These are phyloP conservation scores for Aeoliscus strigatus DNA, from an alignment of 2,797 vertebrate genomes.

Conservation along the genomic window DNA sequence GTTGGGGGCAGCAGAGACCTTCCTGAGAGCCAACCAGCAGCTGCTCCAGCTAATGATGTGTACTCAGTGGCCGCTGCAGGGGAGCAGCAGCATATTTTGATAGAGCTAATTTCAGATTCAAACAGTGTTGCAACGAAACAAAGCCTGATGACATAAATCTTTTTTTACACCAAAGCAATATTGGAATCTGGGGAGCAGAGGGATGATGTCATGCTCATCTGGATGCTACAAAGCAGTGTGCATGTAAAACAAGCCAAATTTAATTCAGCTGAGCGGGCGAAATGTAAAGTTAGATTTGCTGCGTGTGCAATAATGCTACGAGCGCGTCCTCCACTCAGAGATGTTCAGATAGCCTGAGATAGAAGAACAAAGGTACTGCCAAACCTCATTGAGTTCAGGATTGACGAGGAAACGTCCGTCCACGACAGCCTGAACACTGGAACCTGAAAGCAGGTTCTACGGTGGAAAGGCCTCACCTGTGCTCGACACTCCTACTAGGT, in stretches of 20 bases:
- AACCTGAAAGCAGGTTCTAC: neutral
- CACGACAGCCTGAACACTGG: no score
- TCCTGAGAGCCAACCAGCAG: constrained; percentile 19
- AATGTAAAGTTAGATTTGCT: constrained; percentile 58
- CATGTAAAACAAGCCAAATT: constrained; percentile 39
- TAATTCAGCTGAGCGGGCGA: constrained; percentile 45
- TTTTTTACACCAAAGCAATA: constrained; percentile 24
- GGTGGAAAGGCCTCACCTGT: constrained; percentile 80
- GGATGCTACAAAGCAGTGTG: constrained; percentile 29
- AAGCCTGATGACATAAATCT: neutral
- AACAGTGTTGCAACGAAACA: constrained; percentile 7
- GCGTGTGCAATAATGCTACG: constrained; percentile 50
- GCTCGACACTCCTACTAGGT: constrained; percentile 93
- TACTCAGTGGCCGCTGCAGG: constrained; percentile 59
- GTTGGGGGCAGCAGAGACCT: constrained; percentile 57
- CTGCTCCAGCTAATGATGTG: constrained; percentile 41
- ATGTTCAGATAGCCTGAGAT: constrained; percentile 30
- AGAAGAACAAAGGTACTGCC: constrained; percentile 19
- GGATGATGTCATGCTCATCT: constrained; percentile 62
- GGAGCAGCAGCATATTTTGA: constrained; percentile 35
- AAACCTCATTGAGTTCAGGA: neutral
- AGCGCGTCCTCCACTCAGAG: constrained; percentile 9
- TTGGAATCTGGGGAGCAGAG: constrained; percentile 9
- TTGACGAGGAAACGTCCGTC: no score
- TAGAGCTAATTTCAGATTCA: constrained; percentile 32